Conservation (phyloP, 1,140 invertebrate genomes). For the Neocloeon triangulifer region DNA sequence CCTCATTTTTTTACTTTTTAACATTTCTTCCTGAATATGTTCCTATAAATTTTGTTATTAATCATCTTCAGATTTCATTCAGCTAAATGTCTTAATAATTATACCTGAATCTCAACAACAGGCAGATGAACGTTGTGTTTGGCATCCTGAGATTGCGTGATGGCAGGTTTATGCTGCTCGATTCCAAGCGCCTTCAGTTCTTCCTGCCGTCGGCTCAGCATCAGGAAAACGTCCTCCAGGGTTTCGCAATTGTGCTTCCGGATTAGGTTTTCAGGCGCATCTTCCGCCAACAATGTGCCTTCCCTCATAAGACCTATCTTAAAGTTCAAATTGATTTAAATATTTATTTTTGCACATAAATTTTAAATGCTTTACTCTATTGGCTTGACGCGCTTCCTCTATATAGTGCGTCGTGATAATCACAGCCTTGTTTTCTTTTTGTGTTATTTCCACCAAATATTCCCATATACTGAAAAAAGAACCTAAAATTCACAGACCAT, state of each 20-base stretch:
- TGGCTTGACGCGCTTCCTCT: slow-evolving; percentile 26
- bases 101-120: too few relatives aligned
- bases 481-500: too few relatives aligned
- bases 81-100: too few relatives aligned
- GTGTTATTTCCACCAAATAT: slow-evolving; percentile 22
- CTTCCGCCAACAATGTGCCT: slow-evolving; percentile 30
- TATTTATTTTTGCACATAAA: slow-evolving; percentile 2
- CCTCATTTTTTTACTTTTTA: too few relatives aligned
- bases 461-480: slow-evolving; percentile 24
- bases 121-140: too few relatives aligned
- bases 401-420: slow-evolving; percentile 35
- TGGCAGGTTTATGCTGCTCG: not conserved
- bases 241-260: slow-evolving; percentile 8
- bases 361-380: slow-evolving; percentile 17
- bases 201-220: slow-evolving; percentile 11
- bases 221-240: slow-evolving; percentile 13
- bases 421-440: slow-evolving; percentile 13
- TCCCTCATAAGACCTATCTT: slow-evolving; percentile 34
- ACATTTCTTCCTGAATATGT: too few relatives aligned
- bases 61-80: not conserved
- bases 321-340: too few relatives aligned
- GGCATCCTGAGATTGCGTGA: too few relatives aligned
- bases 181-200: not conserved
- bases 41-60: not conserved
- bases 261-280: slow-evolving; percentile 18